Base-by-base conservation (phyloP, 2,113 vertebrate genomes). In the Rostratula benghalensis region DNA sequence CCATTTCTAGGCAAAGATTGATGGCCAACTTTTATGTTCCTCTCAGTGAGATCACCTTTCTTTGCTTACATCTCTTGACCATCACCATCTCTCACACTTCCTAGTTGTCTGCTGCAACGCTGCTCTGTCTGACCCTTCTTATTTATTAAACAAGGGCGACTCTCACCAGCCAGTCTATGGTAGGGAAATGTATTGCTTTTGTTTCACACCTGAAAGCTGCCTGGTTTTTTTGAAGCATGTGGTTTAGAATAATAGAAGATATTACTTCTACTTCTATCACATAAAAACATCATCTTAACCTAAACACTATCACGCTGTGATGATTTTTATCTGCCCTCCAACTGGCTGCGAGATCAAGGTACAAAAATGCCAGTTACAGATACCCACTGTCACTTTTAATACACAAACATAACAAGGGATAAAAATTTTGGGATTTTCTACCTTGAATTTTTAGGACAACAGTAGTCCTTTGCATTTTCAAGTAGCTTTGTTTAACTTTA, bases 81-180 rank as follows among this genome's bases (percentile, higher is more conserved):
- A 48, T 9, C 31, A 50, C 27, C 13, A 33, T 4, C 67, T 71
- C 25, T 30, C 33, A 27, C 35, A 35, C 59, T 80, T 23, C 28
- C 24, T 11, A 53, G 37, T 2, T 45, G 17, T 28, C 39, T 56
- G 41, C 68, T 46, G 33, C 39, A 68, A 13, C 0, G 3, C 31
- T 19, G 27, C 30, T 43, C 54, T 46, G 19, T 8, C 45, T 59
- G 41, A 18, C 48, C 54, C 12, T 54, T 48, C 10, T 3, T 14
- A 80, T 19, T 3, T 14, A 80, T 19, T 71, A 13, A 83, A 35
- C 9, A 83, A 50, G 11, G 56, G 18, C 39, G 74, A 46, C 56
- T 85, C 67, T 19, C 19, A 24, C 2, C 31, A 70, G 35, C 31
- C 57, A 1, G 0, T 50, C n/a, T 22, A 0, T 13, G 19, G 30